Evolutionary conservation across 92 coral and sea anemone genomes (phyloP).

Genomic region (Actinernus sp.): DNA sequence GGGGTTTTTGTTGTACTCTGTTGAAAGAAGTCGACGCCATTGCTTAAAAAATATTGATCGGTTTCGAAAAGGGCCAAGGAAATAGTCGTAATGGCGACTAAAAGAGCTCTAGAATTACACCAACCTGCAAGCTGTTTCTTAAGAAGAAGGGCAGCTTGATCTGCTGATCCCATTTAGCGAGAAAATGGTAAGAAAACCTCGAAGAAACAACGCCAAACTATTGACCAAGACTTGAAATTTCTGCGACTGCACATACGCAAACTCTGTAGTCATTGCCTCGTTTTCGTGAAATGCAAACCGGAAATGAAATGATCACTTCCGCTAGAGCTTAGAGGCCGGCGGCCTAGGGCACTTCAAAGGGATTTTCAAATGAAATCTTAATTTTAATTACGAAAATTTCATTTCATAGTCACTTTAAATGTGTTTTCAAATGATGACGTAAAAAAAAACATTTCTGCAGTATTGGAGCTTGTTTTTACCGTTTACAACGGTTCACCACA

Average conservation of each 20-base stretch:
- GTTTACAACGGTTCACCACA: too few relatives aligned
- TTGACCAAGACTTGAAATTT: constrained; percentile 17
- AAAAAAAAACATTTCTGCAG: too few relatives aligned
- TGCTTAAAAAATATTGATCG: constrained; percentile 8
- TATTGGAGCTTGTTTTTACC: too few relatives aligned
- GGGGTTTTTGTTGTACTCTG: constrained; percentile 84
- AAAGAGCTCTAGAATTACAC: constrained; percentile 4
- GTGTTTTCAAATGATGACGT: too few relatives aligned
- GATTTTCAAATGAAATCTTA: too few relatives aligned
- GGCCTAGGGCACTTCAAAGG: too few relatives aligned
- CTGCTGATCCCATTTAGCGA: constrained; percentile 81
- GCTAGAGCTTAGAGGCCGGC: too few relatives aligned
- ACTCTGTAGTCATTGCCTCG: constrained; percentile 58
- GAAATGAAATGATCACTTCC: constrained; percentile 26
- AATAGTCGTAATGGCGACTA: constrained; percentile 3
- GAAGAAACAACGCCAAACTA: constrained; percentile 13
- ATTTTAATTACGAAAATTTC: too few relatives aligned
- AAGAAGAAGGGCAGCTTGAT: constrained; percentile 93
- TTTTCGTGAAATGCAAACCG: constrained; percentile 31
- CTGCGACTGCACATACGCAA: constrained; percentile 32
- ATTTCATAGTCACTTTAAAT: too few relatives aligned
- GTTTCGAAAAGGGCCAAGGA: constrained; percentile 5
- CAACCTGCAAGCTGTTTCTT: constrained; percentile 89
- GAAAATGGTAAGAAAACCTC: constrained; percentile 12
- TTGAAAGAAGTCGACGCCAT: constrained; percentile 72